Conservation (phyloP, 2,113 vertebrate species). For the Lathamus discolor region DNA sequence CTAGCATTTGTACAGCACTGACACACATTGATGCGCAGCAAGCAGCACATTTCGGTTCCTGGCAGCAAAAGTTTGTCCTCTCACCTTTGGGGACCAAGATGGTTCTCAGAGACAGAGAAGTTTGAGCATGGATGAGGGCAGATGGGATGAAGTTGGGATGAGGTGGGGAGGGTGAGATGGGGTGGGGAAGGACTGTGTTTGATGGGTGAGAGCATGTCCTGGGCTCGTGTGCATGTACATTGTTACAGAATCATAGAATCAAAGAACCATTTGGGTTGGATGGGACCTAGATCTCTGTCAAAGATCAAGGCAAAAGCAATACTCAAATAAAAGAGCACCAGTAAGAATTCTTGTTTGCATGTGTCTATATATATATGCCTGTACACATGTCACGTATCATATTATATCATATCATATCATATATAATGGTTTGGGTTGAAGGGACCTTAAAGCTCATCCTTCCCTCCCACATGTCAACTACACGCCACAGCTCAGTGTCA, state of each 20-base stretch:
- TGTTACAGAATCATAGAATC: not conserved
- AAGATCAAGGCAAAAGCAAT: not conserved
- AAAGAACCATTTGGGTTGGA: not conserved
- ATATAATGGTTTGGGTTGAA: not conserved
- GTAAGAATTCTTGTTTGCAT: not conserved
- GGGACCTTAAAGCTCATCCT: not conserved
- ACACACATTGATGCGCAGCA: not conserved
- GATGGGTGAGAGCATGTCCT: not conserved
- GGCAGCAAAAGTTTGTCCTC: not conserved
- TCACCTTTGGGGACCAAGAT: not conserved
- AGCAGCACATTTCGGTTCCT: not conserved
- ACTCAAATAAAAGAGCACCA: not conserved
- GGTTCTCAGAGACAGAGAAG: no score
- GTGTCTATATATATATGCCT: not conserved
- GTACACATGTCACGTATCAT: no score
- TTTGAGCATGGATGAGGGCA: not conserved
- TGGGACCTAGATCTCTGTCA: not conserved
- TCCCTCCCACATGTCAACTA: not conserved
- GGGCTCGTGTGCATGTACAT: not conserved
- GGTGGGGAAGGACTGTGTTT: not conserved
- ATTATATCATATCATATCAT: no score
- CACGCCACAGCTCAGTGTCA: not conserved
- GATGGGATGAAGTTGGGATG: not conserved
- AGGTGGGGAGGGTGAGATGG: not conserved
- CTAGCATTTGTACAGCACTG: fast-evolving